Percentiles rank a stretch among this genome's conserved stretches.
Evolutionary conservation across 2,888 invertebrate species (phyloP).

Genomic region (Eudasyphora cyanicolor): DNA sequence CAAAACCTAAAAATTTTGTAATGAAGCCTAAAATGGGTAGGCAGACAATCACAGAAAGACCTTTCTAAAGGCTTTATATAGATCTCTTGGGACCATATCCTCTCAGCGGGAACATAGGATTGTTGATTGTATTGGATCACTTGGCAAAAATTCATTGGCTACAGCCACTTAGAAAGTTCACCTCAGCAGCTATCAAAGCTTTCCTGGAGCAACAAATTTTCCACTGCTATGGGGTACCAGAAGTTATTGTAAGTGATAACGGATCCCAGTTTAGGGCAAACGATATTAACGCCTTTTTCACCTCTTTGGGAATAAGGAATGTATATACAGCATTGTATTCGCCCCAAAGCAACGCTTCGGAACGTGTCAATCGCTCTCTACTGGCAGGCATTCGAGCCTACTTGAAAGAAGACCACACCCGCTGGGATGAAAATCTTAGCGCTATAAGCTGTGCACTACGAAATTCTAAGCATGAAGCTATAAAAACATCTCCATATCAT

Average conservation of each 20-base stretch:
- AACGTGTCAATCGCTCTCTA: conserved; percentile 71
- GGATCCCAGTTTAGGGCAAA: conserved; percentile 67
- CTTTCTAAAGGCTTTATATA: neutral
- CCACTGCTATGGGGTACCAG: conserved; percentile 69
- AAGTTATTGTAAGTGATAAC: conserved; percentile 68
- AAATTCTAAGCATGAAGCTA: no score
- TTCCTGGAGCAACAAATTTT: conserved; percentile 51
- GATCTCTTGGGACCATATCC: conserved; percentile 1
- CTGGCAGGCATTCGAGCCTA: conserved; percentile 69
- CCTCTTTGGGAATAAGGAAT: conserved; percentile 54
- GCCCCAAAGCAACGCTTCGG: no score
- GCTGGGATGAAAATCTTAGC: no score
- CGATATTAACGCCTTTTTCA: no score
- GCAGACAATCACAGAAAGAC: neutral
- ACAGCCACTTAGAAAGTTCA: conserved; percentile 38
- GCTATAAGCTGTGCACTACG: no score
- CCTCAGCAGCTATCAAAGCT: conserved; percentile 39
- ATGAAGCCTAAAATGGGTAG: neutral
- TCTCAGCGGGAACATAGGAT: neutral
- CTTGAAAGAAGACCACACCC: no score
- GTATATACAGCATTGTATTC: conserved; percentile 69
- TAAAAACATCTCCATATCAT: no score
- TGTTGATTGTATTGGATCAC: neutral
- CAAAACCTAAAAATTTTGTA: neutral
- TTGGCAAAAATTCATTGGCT: conserved; percentile 32